phyloP scores from a whole-genome alignment of 2,797 vertebrate species.

The Australoheros facetus region DNA sequence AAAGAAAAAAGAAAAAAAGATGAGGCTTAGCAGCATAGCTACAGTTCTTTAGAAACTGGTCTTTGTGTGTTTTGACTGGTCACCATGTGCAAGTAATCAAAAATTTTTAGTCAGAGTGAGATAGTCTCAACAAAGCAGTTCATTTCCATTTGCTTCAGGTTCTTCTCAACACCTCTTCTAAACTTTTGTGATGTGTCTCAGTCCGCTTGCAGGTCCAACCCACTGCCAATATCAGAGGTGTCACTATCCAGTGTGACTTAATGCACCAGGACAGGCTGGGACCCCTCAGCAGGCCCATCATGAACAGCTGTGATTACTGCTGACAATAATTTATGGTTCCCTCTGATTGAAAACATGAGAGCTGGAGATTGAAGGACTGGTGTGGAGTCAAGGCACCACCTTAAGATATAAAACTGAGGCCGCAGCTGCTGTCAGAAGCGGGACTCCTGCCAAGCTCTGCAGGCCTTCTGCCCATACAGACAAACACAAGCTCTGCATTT shows the following conservation, averaged over 20 bases:
- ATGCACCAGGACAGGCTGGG: conserved; percentile 73
- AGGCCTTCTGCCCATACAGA: conserved; percentile 72
- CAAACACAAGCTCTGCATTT: conserved; percentile 55
- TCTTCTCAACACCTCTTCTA: conserved; percentile 46
- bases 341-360: conserved; percentile 76
- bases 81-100: not conserved
- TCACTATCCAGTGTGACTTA: conserved; percentile 69
- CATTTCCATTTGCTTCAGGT: conserved; percentile 61
- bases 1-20: no score
- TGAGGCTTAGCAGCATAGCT: not conserved
- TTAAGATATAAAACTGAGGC: conserved; percentile 80
- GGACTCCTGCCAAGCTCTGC: conserved; percentile 72
- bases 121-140: conserved; percentile 38
- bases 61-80: not conserved
- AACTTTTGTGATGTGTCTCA: conserved; percentile 58
- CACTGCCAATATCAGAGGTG: conserved; percentile 62
- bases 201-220: conserved; percentile 51
- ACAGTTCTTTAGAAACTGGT: not conserved
- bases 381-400: conserved; percentile 74
- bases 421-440: conserved; percentile 77
- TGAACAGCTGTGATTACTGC: conserved; percentile 80
- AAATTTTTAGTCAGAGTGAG: conserved; percentile 13
- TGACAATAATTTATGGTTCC: conserved; percentile 82
- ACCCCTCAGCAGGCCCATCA: conserved; percentile 69
- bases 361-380: conserved; percentile 68